Evolutionary conservation across 2,888 invertebrate species (phyloP).

Genomic region (Platycheirus albimanus): DNA sequence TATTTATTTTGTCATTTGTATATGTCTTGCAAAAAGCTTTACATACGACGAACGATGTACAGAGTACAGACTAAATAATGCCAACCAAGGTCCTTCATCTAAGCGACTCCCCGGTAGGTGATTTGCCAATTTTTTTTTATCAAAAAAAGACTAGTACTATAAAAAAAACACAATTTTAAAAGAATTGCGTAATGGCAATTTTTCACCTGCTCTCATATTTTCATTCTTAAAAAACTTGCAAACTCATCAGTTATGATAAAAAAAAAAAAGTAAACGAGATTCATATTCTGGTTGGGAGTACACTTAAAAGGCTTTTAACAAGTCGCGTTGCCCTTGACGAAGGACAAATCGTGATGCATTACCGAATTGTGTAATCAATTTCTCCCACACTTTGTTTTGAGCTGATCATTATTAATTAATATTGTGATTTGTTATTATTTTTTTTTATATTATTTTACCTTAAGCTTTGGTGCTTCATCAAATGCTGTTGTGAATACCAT

Average conservation of each 20-base stretch:
- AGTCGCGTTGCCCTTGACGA: constrained; percentile 69
- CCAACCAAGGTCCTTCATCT: constrained; percentile 53
- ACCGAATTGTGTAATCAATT: constrained; percentile 62
- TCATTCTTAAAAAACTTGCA: neutral
- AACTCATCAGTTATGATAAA: neutral
- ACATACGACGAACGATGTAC: neutral
- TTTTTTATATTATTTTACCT: constrained; percentile 77
- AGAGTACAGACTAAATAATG: constrained; percentile 12
- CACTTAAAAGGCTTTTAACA: constrained; percentile 19
- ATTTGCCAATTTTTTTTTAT: constrained; percentile 47
- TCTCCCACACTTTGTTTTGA: constrained; percentile 30
- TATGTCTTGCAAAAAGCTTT: constrained; percentile 13
- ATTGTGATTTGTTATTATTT: constrained; percentile 6
- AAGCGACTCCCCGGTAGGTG: constrained; percentile 31
- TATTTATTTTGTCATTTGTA: neutral
- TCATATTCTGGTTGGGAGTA: neutral
- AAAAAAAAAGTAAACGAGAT: neutral
- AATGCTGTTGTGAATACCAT: constrained; percentile 81
- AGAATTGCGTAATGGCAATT: constrained; percentile 47
- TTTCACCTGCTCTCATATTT: constrained; percentile 1
- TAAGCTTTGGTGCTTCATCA: constrained; percentile 79
- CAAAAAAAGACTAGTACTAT: too few relatives aligned
- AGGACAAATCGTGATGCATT: constrained; percentile 61
- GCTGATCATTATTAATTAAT: neutral
- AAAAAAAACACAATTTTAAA: constrained; percentile 9